Evolutionary conservation across 2,113 vertebrate genomes (phyloP).

Genomic region (Aspiorhynchus laticeps): DNA sequence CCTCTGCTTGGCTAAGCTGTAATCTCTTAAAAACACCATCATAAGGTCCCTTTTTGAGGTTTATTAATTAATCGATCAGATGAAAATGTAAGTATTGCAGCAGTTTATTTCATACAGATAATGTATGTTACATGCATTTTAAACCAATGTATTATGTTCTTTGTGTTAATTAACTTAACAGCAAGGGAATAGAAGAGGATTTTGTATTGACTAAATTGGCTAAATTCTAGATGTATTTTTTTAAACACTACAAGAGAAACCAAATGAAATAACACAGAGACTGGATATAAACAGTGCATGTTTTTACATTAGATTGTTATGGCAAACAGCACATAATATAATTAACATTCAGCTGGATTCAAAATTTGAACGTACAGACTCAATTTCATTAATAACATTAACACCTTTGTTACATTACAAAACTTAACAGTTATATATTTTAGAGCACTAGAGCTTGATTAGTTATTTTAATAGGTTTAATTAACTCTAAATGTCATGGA

Average conservation of each 20-base stretch:
- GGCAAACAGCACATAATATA: not conserved
- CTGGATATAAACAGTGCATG: too few species aligned
- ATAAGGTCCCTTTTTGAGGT: not conserved
- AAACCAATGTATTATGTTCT: not conserved
- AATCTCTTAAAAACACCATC: not conserved
- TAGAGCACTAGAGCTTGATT: not conserved
- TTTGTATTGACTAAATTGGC: not conserved
- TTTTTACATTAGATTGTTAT: not conserved
- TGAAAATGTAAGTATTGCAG: not conserved
- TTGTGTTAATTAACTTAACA: not conserved
- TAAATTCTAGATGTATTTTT: not conserved
- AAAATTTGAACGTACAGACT: not conserved
- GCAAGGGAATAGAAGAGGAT: not conserved
- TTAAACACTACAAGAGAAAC: too few species aligned
- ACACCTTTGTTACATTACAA: not conserved
- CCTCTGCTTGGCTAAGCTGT: not conserved
- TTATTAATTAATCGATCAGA: not conserved
- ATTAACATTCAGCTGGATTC: not conserved
- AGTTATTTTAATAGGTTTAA: not conserved
- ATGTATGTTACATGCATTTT: not conserved
- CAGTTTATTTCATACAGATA: not conserved
- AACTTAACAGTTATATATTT: not conserved
- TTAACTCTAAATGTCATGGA: not conserved
- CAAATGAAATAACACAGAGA: too few species aligned
- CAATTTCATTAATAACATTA: not conserved